Percentiles rank a stretch among this genome's conserved stretches.
These are phyloP conservation scores for Microtus oregoni DNA, from an alignment of 2,113 vertebrate species.

Conservation along the genomic window DNA sequence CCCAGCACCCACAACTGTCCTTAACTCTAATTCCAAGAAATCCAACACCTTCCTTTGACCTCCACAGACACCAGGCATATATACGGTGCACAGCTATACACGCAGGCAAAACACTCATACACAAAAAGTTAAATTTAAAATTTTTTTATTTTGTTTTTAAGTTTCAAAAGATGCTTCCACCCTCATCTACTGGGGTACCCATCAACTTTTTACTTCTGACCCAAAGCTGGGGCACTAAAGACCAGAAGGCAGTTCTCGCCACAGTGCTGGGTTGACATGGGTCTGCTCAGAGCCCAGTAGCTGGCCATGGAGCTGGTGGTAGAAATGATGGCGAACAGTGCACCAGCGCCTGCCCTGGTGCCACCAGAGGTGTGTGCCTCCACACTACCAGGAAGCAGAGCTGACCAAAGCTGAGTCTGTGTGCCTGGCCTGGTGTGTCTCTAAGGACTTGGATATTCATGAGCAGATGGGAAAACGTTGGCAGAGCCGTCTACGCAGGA, in stretches of 20 bases:
- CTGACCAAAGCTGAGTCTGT: constrained; percentile 97
- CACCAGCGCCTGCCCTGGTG: constrained; percentile 96
- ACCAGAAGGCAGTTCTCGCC: background rate
- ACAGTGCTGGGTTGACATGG: constrained; percentile 86
- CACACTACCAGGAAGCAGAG: constrained; percentile 96
- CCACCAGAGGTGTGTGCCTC: constrained; percentile 96
- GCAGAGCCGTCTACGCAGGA: constrained; percentile 97
- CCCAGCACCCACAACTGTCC: too few species aligned
- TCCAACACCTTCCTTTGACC: too few species aligned
- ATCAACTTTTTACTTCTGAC: too few species aligned
- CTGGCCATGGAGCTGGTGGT: constrained; percentile 97
- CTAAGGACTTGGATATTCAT: constrained; percentile 98
- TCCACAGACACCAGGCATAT: too few species aligned
- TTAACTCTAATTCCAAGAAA: too few species aligned
- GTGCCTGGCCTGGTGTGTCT: constrained; percentile 97
- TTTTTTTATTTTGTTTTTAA: too few species aligned
- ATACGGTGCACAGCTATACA: too few species aligned
- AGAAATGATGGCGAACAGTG: constrained; percentile 97
- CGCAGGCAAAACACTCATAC: background rate
- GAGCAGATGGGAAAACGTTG: constrained; percentile 95
- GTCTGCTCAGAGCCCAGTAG: constrained; percentile 95
- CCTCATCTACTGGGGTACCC: accelerated
- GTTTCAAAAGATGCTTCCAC: constrained; percentile 47
- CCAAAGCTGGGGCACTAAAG: background rate
- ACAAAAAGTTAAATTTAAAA: background rate